Conservation (phyloP, 2,888 invertebrate species). For the Pollenia amentaria region DNA sequence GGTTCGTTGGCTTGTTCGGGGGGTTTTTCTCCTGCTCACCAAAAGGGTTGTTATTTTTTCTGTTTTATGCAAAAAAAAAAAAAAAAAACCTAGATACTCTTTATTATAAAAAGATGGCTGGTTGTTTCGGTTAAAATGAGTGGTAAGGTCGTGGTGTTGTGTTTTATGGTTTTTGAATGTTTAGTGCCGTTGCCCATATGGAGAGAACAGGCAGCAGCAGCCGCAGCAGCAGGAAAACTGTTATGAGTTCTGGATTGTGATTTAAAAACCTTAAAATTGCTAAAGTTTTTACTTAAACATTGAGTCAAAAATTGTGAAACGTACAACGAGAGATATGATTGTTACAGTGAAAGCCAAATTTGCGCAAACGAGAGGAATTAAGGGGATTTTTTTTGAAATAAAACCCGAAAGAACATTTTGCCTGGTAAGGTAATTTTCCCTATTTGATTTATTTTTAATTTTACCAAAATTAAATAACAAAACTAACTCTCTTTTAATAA, state of each 20-base stretch:
- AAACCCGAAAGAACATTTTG: too few species aligned
- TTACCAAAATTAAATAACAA: too few species aligned
- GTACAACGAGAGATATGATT: slow-evolving; percentile 47
- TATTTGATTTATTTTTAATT: too few species aligned
- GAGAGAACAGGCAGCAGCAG: slow-evolving; percentile 9
- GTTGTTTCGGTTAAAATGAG: neutral
- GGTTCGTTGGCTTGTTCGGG: slow-evolving; percentile 77
- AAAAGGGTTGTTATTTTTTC: slow-evolving; percentile 49
- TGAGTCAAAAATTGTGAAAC: neutral
- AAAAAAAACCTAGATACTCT: slow-evolving; percentile 8
- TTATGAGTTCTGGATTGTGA: slow-evolving; percentile 34
- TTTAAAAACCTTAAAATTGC: slow-evolving; percentile 49
- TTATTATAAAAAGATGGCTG: slow-evolving; percentile 22
- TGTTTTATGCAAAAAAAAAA: neutral
- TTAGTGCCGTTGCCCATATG: slow-evolving; percentile 19
- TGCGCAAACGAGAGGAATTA: too few species aligned
- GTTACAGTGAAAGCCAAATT: slow-evolving; percentile 13
- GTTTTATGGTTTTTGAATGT: slow-evolving; percentile 7
- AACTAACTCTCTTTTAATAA: too few species aligned
- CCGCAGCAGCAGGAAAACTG: neutral
- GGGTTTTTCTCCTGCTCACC: neutral
- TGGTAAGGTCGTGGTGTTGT: slow-evolving; percentile 43
- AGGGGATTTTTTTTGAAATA: too few species aligned
- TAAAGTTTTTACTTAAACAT: slow-evolving; percentile 48
- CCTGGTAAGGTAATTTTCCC: too few species aligned